Base-by-base conservation (phyloP, 2,113 vertebrate species). In the Pollachius pollachius region DNA sequence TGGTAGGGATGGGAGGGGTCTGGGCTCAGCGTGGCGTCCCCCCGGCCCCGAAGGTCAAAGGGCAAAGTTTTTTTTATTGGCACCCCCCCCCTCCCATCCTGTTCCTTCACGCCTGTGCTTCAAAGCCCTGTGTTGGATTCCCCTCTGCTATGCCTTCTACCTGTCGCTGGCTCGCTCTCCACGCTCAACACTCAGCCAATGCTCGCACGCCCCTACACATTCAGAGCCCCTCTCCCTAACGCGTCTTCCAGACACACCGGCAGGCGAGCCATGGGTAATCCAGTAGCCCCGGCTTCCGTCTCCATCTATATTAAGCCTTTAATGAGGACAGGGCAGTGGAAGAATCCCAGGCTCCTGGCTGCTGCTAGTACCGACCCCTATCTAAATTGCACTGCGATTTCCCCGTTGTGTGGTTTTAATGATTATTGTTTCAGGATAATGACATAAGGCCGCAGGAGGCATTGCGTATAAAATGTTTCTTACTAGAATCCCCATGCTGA, bases 41-140 rank as follows among this genome's bases (percentile, higher is more conserved):
- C 41, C 11, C 41, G 41, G 41, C 7, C 9, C 41, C 8, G 8
- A 13, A 48, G 41, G 41, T 48, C 41, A 48, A 48, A 48, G 41
- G 41, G 41, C 41, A 48, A 1, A 9, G 2, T 48, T 13, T 13
- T 11, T 11, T 88, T 89, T 86, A 88, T 82, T 83, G 65, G 70
- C 71, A 9, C 6, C 9, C 41, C 41, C 41, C 41, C 41, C 4
- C 12, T 48, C 41, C 41, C 41, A 65, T 79, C 58, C 71, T 59
- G 5, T 77, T 84, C 75, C 75, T 80, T 77, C 78, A 69, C 30
- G 25, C 65, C 69, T 58, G 61, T 54, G 80, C 84, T 87, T 90
- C 83, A 91, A 88, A 89, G 88, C 65, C 56, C 30, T 81, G 7
- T 48, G 8, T 48, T 48, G 41, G 81, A 60, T 77, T 85, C 72